phyloP scores from a whole-genome alignment of 2,797 vertebrate species.

The Sebastes ruberrimus region DNA sequence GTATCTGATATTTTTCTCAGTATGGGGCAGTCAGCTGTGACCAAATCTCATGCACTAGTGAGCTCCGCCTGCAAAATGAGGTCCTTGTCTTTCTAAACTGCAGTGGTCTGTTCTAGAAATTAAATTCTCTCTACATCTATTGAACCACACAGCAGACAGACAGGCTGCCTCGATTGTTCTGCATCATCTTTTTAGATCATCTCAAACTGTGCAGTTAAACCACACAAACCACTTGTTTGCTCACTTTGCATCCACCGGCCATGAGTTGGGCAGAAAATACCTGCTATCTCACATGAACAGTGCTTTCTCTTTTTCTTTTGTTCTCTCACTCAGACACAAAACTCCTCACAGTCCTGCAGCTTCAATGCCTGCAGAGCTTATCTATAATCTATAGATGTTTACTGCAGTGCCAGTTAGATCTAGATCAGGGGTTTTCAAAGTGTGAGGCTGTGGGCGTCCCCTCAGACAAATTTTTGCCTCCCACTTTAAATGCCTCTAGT shows the following conservation, averaged over 20 bases:
- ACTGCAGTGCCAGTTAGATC: neutral
- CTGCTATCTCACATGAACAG: neutral
- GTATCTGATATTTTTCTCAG: neutral
- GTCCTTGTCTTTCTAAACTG: neutral
- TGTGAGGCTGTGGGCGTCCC: neutral
- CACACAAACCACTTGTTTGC: slow-evolving; percentile 42
- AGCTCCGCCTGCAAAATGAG: neutral
- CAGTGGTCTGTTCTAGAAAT: neutral
- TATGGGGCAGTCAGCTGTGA: neutral
- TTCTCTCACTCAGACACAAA: neutral
- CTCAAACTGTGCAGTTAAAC: slow-evolving; percentile 30
- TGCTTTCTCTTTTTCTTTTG: neutral
- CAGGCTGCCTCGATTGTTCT: neutral
- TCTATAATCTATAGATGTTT: neutral
- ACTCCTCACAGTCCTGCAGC: neutral
- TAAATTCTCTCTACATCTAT: neutral
- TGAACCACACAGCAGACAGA: neutral
- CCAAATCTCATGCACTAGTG: neutral
- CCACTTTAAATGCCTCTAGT: neutral
- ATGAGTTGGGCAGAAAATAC: neutral
- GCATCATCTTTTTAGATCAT: neutral
- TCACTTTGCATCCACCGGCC: neutral
- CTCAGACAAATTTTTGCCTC: no score
- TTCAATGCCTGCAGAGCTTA: neutral
- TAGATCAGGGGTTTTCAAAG: neutral